Evolutionary conservation across 2,888 invertebrate species (phyloP).

Genomic region (Calameuta filiformis): DNA sequence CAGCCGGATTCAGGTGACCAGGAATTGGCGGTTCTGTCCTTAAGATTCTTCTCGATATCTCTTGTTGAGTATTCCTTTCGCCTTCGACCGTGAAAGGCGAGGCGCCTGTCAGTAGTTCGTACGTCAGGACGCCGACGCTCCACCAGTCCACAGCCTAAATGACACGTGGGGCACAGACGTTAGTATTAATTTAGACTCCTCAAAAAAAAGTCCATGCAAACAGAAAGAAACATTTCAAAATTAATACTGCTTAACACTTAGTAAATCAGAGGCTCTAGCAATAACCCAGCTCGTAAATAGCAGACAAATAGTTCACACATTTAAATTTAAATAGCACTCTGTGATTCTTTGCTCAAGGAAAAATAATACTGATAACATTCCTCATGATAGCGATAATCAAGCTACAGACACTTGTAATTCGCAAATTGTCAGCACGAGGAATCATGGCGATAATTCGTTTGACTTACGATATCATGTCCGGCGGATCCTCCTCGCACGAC

Average conservation of each 20-base stretch:
- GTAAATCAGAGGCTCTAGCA: background rate
- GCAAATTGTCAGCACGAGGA: background rate
- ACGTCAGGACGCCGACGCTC: constrained; percentile 96
- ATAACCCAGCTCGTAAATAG: background rate
- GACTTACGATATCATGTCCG: constrained; percentile 95
- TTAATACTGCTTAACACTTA: background rate
- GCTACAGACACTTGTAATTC: background rate
- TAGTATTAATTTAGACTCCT: background rate
- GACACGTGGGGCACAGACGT: constrained; percentile 41
- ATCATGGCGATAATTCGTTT: background rate
- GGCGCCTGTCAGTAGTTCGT: constrained; percentile 95
- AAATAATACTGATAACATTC: background rate
- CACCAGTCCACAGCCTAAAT: constrained; percentile 97
- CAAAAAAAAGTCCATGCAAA: background rate
- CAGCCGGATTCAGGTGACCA: constrained; percentile 78
- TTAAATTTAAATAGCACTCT: background rate
- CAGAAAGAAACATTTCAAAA: background rate
- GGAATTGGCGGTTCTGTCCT: constrained; percentile 92
- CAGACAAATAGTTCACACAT: background rate
- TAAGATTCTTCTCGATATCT: constrained; percentile 92
- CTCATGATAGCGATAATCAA: background rate
- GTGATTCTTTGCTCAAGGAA: background rate
- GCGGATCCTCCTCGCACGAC: constrained; percentile 82
- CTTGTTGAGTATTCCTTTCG: constrained; percentile 92
- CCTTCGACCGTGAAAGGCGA: constrained; percentile 98